Evolutionary conservation across 2,888 invertebrate genomes (phyloP).

Genomic region (Drosophila meridionalis): DNA sequence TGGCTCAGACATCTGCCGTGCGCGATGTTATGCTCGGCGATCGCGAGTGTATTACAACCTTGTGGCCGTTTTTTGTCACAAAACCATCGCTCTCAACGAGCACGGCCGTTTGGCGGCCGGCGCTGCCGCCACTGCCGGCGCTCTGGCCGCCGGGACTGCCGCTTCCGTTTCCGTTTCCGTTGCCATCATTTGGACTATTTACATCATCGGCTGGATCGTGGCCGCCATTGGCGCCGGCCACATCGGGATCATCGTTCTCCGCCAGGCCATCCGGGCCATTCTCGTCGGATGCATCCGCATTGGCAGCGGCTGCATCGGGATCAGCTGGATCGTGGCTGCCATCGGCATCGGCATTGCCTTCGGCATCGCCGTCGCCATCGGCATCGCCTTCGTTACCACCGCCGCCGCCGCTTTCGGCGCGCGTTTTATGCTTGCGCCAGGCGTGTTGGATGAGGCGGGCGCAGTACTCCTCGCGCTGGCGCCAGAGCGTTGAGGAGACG

Average conservation of each 20-base stretch:
- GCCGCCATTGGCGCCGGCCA: conserved; percentile 61
- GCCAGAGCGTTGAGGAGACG: conserved; percentile 96
- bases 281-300: conserved; percentile 71
- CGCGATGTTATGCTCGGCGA: conserved; percentile 94
- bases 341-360: conserved; percentile 44
- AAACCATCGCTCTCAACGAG: conserved; percentile 93
- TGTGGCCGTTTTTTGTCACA: conserved; percentile 94
- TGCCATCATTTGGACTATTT: conserved; percentile 28
- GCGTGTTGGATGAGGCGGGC: conserved; percentile 97
- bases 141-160: conserved; percentile 87
- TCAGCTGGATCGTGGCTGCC: conserved; percentile 66
- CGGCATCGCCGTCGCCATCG: conserved; percentile 77
- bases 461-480: conserved; percentile 98
- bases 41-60: conserved; percentile 94
- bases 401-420: conserved; percentile 87
- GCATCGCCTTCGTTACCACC: conserved; percentile 71
- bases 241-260: conserved; percentile 37
- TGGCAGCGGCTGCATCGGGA: conserved; percentile 52
- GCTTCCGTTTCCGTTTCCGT: conserved; percentile 49
- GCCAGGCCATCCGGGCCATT: conserved; percentile 33
- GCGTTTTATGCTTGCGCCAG: conserved; percentile 94
- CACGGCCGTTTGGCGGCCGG: conserved; percentile 91
- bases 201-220: conserved; percentile 66
- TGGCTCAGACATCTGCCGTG: conserved; percentile 94
- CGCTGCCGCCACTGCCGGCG: conserved; percentile 73